Percentiles rank a stretch among this genome's conserved stretches.
phyloP scores from a whole-genome alignment of 2,113 vertebrate species.

The Varanus komodoensis region DNA sequence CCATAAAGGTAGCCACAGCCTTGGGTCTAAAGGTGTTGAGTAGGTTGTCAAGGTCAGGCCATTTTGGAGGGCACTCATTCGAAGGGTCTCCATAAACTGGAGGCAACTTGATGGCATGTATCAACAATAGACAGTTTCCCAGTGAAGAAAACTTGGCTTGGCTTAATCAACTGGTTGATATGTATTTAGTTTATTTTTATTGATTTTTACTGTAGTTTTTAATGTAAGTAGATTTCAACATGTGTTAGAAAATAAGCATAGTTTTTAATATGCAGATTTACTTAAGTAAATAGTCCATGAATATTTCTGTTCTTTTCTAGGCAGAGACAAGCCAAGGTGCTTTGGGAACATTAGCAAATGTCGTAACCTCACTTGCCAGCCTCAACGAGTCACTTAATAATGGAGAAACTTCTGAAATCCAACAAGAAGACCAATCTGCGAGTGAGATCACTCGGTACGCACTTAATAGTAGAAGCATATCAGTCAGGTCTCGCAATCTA shows the following conservation, averaged over 20 bases:
- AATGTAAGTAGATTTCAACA: neutral
- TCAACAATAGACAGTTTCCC: neutral
- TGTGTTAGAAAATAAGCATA: neutral
- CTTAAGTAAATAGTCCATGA: neutral
- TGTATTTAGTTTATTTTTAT: neutral
- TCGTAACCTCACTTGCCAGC: constrained; percentile 95
- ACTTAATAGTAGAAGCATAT: constrained; percentile 3
- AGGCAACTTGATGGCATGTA: too few species aligned
- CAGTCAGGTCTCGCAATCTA: neutral
- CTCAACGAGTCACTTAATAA: constrained; percentile 94
- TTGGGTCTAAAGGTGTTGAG: too few species aligned
- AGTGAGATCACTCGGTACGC: constrained; percentile 95
- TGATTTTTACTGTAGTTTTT: neutral
- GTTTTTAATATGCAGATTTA: neutral
- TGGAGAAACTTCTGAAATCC: constrained; percentile 87
- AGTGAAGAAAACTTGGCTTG: neutral
- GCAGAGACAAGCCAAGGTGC: constrained; percentile 91
- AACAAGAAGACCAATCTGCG: constrained; percentile 90
- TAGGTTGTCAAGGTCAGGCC: too few species aligned
- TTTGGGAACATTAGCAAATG: constrained; percentile 95
- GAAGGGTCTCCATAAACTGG: too few species aligned
- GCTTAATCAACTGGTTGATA: neutral
- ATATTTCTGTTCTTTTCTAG: constrained; percentile 69
- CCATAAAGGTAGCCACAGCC: too few species aligned
- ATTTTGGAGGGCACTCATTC: too few species aligned